Evolutionary conservation across 2,888 invertebrate genomes (phyloP), one percentile per base, ranked within the genome.

Genomic region (Lapara coniferarum): DNA sequence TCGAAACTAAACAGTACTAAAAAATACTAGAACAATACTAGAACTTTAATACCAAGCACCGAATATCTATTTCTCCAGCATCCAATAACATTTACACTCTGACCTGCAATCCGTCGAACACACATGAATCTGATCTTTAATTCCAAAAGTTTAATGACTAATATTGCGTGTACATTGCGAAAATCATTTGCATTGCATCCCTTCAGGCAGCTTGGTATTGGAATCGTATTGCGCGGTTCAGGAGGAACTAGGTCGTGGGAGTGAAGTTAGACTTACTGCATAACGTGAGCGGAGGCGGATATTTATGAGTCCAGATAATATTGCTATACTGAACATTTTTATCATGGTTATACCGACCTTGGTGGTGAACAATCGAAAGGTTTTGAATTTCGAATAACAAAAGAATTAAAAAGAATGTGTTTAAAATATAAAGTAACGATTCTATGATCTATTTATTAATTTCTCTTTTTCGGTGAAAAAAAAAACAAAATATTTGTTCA

Each of bases 171-270:
- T 58, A 49, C 56, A 49, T 46, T 19, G 72, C 73, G 77, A 77
- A 37, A 37, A 78, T 80, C 84, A 87, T 88, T 82, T 87, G 82
- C 85, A 85, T 81, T 80, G 83, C 83, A 85, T 83, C 76, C 85
- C 88, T 83, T 76, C 80, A 77, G 82, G 86, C 86, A 78, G 72
- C 37, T 37, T 5, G 79, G 81, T 84, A 87, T 87, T 83, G 80
- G 81, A 86, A 85, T 85, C 84, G 85, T 82, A 86, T 85, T 85
- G 85, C 79, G 77, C 19, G 74, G 70, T 74, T 75, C 75, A 75
- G 52, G 76, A 68, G 79, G 77, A 89, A 86, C 83, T 90, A 84
- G 89, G 89, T 86, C 89, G 87, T 80, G 78, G 78, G 82, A 86
- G 85, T 84, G 81, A 83, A 88, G 85, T 85, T 83, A 80, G 75